Base-by-base conservation (phyloP, 1,140 invertebrate species). In the Neodiprion lecontei region DNA sequence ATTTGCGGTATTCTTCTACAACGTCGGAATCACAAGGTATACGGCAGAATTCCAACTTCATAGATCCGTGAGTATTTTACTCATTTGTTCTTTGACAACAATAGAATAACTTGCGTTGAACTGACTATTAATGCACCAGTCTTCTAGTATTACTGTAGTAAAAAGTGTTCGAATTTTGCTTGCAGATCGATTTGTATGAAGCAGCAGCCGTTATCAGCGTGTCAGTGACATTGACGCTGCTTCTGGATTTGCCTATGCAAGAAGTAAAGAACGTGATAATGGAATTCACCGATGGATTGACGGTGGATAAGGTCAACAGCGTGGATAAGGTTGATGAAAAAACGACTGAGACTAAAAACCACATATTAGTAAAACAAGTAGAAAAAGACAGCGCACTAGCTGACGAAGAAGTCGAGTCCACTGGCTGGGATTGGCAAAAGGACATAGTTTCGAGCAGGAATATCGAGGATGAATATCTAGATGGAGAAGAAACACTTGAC, bases 1-100 rank as follows among this genome's bases (percentile, higher is more conserved):
- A 84, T 93, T 93, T 75, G 87, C 91, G 28, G 88, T 93, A 72
- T 92, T 92, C 82, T 91, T 93, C 74, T 91, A 91, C 68, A 92
- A 91, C 69, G 87, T 92, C 53, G 92, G 89, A 67, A 90, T 87
- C 50, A 86, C 88, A 11, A 89, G 90, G 81, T 90, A 89, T 70
- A 86, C 91, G 0, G 86, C 84, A 67, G 89, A 91, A 84, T 92
- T 92, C 80, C 88, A 88, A 28, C 49, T 90, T 67, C 76, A 86
- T 21, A 88, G 84, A 84, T 75, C 88, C 74, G 91, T 93, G 88
- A 89, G 88, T 82, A 75, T 75, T 75, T 70, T 48, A 71, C 61
- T 68, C 68, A 71, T 72, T 76, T 61, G 65, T 17, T 73, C 70
- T 73, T 69, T 66, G 72, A 74, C 74, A 49, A 69, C 40, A 66